Percentiles rank a stretch among this genome's conserved stretches.
Evolutionary conservation across 2,113 vertebrate genomes (phyloP).

Genomic region (Platysternon megacephalum): DNA sequence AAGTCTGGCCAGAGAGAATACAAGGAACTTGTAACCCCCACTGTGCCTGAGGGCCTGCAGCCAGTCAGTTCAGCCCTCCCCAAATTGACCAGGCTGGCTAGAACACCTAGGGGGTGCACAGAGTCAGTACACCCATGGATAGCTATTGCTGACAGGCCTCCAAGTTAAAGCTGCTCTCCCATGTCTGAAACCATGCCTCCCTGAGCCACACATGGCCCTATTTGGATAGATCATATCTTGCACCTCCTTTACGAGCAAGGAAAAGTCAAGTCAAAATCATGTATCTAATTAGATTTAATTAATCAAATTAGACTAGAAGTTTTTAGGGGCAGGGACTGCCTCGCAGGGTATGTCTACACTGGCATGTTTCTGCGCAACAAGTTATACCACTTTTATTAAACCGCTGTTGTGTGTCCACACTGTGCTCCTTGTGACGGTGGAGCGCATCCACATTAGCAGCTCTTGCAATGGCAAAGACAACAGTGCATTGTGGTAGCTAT

Average conservation of each 20-base stretch:
- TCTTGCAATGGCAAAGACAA: too few species aligned
- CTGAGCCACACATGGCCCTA: neutral
- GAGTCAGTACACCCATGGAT: neutral
- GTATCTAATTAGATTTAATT: neutral
- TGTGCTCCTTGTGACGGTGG: too few species aligned
- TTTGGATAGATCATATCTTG: rapidly evolving
- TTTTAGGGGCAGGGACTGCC: neutral
- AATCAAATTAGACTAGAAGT: neutral
- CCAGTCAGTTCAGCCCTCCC: neutral
- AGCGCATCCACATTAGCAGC: too few species aligned
- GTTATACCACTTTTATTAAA: too few species aligned
- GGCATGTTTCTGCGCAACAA: too few species aligned
- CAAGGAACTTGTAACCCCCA: neutral
- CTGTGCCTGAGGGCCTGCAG: neutral
- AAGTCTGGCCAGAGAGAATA: neutral
- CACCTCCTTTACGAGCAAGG: neutral
- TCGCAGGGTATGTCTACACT: too few species aligned
- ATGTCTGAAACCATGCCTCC: neutral
- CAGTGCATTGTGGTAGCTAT: too few species aligned
- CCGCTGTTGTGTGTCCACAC: too few species aligned
- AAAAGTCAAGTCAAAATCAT: neutral
- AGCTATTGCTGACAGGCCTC: neutral
- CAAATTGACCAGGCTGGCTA: neutral
- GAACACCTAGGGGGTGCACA: neutral
- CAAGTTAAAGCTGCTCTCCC: neutral